Conservation (phyloP, 2,797 vertebrate species). For the Telmatherina bonti region DNA sequence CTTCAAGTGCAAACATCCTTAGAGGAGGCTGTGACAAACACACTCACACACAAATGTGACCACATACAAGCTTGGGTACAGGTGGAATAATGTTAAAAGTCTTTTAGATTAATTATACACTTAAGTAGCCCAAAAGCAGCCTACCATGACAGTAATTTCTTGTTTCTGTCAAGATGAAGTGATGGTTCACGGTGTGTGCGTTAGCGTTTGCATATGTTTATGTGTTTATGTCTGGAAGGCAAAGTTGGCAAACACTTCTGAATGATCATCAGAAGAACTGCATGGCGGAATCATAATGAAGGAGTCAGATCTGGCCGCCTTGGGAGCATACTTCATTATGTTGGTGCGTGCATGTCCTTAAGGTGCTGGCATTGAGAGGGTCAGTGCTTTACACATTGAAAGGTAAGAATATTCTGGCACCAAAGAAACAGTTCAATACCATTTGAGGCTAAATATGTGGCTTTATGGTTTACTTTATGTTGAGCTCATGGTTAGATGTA, state of each 20-base stretch:
- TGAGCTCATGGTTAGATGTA: no score
- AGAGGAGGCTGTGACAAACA: not conserved
- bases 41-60: not conserved
- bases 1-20: constrained; percentile 35
- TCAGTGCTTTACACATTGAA: not conserved
- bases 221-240: not conserved
- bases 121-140: constrained; percentile 27
- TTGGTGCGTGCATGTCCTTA: not conserved
- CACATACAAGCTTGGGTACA: constrained; percentile 1
- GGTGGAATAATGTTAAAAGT: constrained; percentile 18
- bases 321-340: not conserved
- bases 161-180: constrained; percentile 6
- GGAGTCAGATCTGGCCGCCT: not conserved
- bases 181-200: not conserved
- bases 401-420: not conserved
- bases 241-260: constrained; percentile 7
- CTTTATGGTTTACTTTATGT: no score
- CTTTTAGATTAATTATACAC: constrained; percentile 37
- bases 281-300: constrained; percentile 19
- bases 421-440: not conserved
- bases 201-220: no score
- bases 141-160: constrained; percentile 25
- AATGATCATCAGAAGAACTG: constrained; percentile 22
- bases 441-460: not conserved
- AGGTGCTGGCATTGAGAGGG: no score